Percentiles rank a stretch among this genome's conserved stretches.
These are phyloP conservation scores for Alexandromys fortis DNA, from an alignment of 2,113 vertebrate genomes.

Conservation along the genomic window DNA sequence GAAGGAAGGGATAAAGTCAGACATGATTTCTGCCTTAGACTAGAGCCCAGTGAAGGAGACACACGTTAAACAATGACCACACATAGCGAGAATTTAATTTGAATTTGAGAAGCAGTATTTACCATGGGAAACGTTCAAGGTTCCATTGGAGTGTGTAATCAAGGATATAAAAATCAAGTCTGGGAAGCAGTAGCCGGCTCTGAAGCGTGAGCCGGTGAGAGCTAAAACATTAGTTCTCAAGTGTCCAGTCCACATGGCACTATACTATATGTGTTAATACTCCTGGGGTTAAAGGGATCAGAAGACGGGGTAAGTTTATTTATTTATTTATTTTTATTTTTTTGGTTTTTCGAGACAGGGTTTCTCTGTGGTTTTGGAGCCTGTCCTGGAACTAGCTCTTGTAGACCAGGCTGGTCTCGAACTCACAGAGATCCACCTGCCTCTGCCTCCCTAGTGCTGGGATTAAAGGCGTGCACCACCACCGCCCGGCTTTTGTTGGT, in stretches of 20 bases:
- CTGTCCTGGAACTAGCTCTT: too few relatives aligned
- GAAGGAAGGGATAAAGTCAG: neutral
- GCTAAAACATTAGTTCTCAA: neutral
- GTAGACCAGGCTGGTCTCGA: too few relatives aligned
- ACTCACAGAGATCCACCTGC: too few relatives aligned
- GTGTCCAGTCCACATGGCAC: neutral
- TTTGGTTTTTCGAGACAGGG: too few relatives aligned
- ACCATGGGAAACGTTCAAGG: neutral
- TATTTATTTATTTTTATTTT: too few relatives aligned
- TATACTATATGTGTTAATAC: neutral
- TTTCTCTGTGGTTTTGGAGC: too few relatives aligned
- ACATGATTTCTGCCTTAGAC: slow-evolving; percentile 1
- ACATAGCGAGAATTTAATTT: neutral
- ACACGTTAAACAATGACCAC: slow-evolving; percentile 34
- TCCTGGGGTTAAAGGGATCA: neutral
- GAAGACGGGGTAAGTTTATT: neutral
- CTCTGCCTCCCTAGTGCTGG: too few relatives aligned
- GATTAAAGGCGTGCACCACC: too few relatives aligned
- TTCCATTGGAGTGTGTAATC: neutral
- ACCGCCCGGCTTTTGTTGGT: neutral
- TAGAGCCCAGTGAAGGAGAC: neutral
- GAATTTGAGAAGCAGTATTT: neutral
- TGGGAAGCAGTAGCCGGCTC: neutral
- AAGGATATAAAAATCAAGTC: neutral
- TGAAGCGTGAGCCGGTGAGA: neutral